These are phyloP conservation scores for Bombus huntii DNA, from an alignment of 1,140 invertebrate genomes.

Conservation along the genomic window DNA sequence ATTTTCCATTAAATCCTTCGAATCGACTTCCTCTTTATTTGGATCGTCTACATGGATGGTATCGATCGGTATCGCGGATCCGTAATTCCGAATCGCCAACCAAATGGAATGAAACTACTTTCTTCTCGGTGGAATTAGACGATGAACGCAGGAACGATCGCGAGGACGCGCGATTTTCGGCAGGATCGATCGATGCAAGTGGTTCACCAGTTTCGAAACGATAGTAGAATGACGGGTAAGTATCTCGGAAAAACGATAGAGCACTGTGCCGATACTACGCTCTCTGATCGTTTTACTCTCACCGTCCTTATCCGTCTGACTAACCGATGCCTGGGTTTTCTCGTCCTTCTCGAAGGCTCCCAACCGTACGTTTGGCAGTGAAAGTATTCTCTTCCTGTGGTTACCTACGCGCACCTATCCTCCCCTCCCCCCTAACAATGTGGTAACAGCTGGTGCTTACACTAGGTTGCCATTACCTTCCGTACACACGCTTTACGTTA, in stretches of 20 bases:
- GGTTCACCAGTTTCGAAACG: constrained; percentile 57
- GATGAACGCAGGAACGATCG: no score
- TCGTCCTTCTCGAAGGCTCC: constrained; percentile 74
- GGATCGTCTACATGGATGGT: no score
- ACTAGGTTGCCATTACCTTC: neutral
- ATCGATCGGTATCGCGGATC: no score
- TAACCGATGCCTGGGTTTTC: constrained; percentile 50
- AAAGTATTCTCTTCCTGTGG: constrained; percentile 81
- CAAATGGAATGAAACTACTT: no score
- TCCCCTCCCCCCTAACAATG: constrained; percentile 59
- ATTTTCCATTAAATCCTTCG: no score
- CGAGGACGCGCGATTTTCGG: no score
- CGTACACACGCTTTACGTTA: neutral
- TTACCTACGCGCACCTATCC: constrained; percentile 56
- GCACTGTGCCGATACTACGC: constrained; percentile 71
- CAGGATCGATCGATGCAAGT: neutral
- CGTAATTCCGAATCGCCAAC: no score
- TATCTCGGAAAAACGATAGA: constrained; percentile 65
- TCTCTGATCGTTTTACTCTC: constrained; percentile 64
- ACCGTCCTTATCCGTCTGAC: constrained; percentile 49
- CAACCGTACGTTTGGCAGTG: constrained; percentile 76
- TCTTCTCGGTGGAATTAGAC: no score
- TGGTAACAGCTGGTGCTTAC: constrained; percentile 66
- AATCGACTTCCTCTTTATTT: no score
- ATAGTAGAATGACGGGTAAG: constrained; percentile 60